Conservation (phyloP, 2,888 invertebrate species). For the Melangyna quadrimaculata region DNA sequence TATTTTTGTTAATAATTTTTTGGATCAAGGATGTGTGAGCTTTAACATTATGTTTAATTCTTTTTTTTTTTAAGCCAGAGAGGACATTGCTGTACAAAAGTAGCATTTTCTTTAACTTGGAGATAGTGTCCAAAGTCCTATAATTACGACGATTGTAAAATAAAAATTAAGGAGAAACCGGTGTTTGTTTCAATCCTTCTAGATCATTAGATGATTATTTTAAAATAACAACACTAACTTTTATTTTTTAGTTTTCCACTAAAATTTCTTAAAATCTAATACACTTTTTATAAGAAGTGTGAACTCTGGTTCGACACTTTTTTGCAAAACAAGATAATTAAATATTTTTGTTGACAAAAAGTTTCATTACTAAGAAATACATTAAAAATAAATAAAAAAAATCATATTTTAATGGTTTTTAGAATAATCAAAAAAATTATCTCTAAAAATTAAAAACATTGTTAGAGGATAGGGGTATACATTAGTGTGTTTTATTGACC, state of each 20-base stretch:
- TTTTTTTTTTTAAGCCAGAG: neutral
- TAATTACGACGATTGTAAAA: no score
- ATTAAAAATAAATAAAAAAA: neutral
- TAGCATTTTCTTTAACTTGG: neutral
- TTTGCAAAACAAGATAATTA: neutral
- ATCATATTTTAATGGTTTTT: neutral
- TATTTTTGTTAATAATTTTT: slow-evolving; percentile 25
- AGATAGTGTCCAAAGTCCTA: no score
- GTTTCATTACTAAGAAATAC: neutral
- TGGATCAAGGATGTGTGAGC: slow-evolving; percentile 62
- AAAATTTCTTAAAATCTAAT: neutral
- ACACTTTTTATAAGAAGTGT: neutral
- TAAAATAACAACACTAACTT: no score
- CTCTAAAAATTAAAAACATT: neutral
- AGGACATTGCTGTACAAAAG: neutral
- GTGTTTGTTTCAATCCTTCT: neutral
- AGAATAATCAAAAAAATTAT: neutral
- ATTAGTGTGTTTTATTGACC: slow-evolving; percentile 63
- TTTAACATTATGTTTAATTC: neutral
- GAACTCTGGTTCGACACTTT: neutral
- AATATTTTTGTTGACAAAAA: neutral
- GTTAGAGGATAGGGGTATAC: neutral
- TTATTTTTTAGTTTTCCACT: neutral
- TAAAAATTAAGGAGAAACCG: no score
- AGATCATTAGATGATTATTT: no score